A percentile compares a stretch with the other conserved stretches of the same genome.
These are phyloP conservation scores for Elymnias hypermnestra DNA, from an alignment of 1,140 invertebrate genomes.

Conservation along the genomic window DNA sequence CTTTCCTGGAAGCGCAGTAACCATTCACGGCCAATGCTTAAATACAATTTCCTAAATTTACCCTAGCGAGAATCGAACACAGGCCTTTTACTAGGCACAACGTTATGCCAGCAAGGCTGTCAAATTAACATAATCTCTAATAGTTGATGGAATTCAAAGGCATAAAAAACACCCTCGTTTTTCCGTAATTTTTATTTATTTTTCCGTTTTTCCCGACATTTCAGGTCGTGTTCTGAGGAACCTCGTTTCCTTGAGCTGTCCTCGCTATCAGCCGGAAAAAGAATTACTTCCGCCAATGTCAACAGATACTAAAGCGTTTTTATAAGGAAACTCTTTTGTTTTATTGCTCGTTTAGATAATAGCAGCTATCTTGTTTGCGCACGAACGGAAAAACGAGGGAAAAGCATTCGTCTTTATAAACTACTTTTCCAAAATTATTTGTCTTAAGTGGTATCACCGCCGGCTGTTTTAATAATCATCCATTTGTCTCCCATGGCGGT, in stretches of 20 bases:
- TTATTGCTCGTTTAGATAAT: conserved; percentile 23
- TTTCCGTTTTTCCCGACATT: conserved; percentile 48
- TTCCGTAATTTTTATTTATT: conserved; percentile 40
- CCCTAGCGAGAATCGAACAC: too few species aligned
- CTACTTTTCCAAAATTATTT: too few species aligned
- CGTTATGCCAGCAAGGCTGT: too few species aligned
- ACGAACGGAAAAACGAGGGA: conserved; percentile 1
- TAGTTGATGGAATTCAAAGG: too few species aligned
- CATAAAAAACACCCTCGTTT: conserved; percentile 27
- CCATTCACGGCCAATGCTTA: too few species aligned
- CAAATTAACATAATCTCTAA: too few species aligned
- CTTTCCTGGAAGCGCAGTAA: too few species aligned
- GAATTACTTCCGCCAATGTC: conserved; percentile 58
- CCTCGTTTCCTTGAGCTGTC: conserved; percentile 50
- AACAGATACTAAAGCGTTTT: conserved; percentile 34
- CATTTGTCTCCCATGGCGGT: too few species aligned
- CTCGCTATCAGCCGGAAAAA: conserved; percentile 54
- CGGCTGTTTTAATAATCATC: too few species aligned
- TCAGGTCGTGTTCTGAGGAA: conserved; percentile 24
- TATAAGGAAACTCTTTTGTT: conserved; percentile 35
- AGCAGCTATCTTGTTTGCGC: conserved; percentile 7
- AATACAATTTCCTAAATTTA: too few species aligned
- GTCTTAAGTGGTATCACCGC: too few species aligned
- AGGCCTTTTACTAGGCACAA: too few species aligned
- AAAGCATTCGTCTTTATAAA: background rate